Percentiles rank a stretch among this genome's conserved stretches.
Conservation (phyloP, 2,888 invertebrate genomes). For the Dryobota labecula region DNA sequence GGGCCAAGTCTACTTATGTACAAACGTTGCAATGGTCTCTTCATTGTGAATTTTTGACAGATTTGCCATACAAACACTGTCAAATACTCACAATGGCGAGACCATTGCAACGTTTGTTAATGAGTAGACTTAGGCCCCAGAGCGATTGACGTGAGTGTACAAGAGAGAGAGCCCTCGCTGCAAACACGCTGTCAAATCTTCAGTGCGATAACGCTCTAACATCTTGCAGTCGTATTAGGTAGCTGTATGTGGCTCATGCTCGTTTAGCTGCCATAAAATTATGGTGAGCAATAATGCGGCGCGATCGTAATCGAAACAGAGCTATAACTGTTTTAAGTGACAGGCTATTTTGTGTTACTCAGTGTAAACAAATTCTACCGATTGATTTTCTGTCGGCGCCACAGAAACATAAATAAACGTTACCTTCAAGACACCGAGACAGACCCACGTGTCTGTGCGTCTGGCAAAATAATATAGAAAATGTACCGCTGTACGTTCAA, state of each 20-base stretch:
- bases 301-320: conserved; percentile 13
- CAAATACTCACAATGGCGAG: too few relatives aligned
- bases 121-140: too few relatives aligned
- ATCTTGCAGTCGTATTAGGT: not conserved
- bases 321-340: conserved; percentile 13
- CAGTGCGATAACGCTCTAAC: not conserved
- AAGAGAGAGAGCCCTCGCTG: not conserved
- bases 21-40: too few relatives aligned
- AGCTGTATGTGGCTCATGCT: not conserved
- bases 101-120: too few relatives aligned
- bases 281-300: conserved; percentile 3
- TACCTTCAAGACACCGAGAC: not conserved
- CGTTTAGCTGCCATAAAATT: conserved; percentile 10
- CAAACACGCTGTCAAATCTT: not conserved
- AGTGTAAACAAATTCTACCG: conserved; percentile 29
- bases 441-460: conserved; percentile 1
- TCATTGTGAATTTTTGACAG: too few relatives aligned
- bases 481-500: not conserved
- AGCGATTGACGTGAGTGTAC: not conserved
- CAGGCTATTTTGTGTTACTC: conserved; percentile 42
- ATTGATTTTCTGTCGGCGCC: conserved; percentile 14
- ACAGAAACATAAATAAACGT: conserved; percentile 21
- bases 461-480: not conserved
- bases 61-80: too few relatives aligned
- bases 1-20: too few relatives aligned